Evolutionary conservation across 2,797 vertebrate genomes (phyloP).

Genomic region (Choloepus didactylus): DNA sequence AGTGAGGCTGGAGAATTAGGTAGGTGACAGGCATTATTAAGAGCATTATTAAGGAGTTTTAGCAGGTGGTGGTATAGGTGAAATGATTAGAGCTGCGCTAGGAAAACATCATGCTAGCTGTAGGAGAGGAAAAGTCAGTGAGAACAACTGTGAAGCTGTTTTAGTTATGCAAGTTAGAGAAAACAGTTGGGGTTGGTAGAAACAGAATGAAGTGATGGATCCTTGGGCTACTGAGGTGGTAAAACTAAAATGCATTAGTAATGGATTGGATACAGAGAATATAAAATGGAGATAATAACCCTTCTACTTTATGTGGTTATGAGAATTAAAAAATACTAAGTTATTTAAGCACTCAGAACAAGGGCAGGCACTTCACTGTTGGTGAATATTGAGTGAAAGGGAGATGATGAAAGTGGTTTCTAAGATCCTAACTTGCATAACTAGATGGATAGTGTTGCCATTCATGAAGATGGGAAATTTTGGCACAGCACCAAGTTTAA

Average conservation of each 20-base stretch:
- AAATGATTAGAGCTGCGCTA: background rate
- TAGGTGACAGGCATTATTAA: background rate
- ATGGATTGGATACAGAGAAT: background rate
- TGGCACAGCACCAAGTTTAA: background rate
- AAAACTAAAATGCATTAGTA: conserved; percentile 1
- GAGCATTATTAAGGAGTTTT: background rate
- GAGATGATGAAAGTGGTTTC: background rate
- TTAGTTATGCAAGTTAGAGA: background rate
- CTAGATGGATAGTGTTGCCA: background rate
- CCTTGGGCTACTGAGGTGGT: background rate
- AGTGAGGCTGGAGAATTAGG: background rate
- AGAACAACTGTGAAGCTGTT: background rate
- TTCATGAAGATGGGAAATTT: background rate
- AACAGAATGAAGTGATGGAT: background rate
- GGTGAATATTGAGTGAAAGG: background rate
- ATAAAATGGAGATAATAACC: background rate
- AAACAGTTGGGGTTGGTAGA: background rate
- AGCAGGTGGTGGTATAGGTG: background rate
- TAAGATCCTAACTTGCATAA: background rate
- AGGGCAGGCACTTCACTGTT: background rate
- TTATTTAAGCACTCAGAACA: background rate
- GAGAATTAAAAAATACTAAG: background rate
- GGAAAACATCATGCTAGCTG: background rate
- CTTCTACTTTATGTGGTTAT: background rate
- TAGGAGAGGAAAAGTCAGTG: background rate